Evolutionary conservation across 2,888 invertebrate species (phyloP).

Genomic region (Cephus pulcher): DNA sequence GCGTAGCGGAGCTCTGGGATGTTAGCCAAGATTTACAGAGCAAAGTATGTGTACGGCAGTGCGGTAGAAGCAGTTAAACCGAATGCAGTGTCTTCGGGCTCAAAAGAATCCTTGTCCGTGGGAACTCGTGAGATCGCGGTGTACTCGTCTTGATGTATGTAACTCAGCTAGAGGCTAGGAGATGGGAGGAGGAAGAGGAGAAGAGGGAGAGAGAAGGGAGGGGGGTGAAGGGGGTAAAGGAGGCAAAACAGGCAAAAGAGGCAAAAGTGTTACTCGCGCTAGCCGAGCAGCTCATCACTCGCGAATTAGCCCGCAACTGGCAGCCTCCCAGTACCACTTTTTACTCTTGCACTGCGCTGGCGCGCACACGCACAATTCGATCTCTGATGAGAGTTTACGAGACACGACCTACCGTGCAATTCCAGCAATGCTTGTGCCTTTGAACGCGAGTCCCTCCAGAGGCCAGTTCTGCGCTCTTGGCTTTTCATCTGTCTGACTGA

Average conservation of each 20-base stretch:
- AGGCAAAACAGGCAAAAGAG: slow-evolving; percentile 23
- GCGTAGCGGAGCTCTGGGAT: neutral
- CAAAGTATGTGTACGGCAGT: slow-evolving; percentile 38
- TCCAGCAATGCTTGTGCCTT: neutral
- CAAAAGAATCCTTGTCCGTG: slow-evolving; percentile 59
- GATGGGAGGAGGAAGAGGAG: neutral
- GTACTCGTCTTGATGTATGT: slow-evolving; percentile 17
- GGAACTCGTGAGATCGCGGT: slow-evolving; percentile 50
- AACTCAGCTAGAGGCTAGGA: slow-evolving; percentile 6
- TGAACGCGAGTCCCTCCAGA: neutral
- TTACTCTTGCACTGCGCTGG: slow-evolving; percentile 27
- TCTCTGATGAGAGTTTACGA: slow-evolving; percentile 53
- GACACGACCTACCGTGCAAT: slow-evolving; percentile 10
- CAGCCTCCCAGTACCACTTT: slow-evolving; percentile 33
- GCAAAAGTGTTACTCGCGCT: slow-evolving; percentile 28
- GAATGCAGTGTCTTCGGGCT: slow-evolving; percentile 64
- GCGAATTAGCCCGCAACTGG: slow-evolving; percentile 52
- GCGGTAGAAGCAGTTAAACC: slow-evolving; percentile 61
- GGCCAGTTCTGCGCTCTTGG: neutral
- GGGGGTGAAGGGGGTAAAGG: slow-evolving; percentile 20
- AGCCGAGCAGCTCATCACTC: slow-evolving; percentile 48
- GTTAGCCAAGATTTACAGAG: neutral
- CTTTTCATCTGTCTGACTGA: too few relatives aligned
- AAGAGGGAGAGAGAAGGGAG: slow-evolving; percentile 21
- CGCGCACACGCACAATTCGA: slow-evolving; percentile 36